Evolutionary conservation across 2,797 vertebrate genomes (phyloP), one percentile per base, ranked within the genome.

Genomic region (Dallia pectoralis): DNA sequence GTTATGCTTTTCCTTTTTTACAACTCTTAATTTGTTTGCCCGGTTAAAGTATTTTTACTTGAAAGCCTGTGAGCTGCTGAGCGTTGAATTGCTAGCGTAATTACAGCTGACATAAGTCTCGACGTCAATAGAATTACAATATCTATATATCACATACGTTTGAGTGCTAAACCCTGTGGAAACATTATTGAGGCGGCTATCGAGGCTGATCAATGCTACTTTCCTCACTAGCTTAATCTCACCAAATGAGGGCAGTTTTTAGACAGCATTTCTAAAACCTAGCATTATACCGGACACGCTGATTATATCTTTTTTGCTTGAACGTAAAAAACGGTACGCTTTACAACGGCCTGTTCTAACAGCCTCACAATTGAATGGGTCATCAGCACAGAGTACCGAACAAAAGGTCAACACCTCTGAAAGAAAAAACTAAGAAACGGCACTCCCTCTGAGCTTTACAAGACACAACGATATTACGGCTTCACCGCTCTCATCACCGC

Each of bases 281-380:
- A 87, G 87, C 89, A 92, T 86, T 88, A 88, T 84, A 89, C 83
- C 86, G 89, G 78, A 14, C 18, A 22, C 80, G 72, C 84, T 84
- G 89, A 89, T 85, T 91, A 40, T 40, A 91, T 92, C 84, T 90
- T 90, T 89, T 92, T 91, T 91, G 90, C 86, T 88, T 84, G 84
- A 80, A 47, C 18, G 81, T n/a, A 40, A 89, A 89, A 90, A 87
- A 89, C 86, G 87, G 81, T 87, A 90, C 86, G 83, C 87, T 80
- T 87, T 85, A 88, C 86, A 90, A 92, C 91, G 88, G 91, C 91
- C 88, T 89, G 89, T 90, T 93, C 90, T 86, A 91, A 88, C 90
- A 91, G 87, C 88, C 85, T 87, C 89, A 91, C 90, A 90, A 90
- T 84, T 81, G 89, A 87, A 75, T 77, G 83, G 81, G 79, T 62